These are phyloP conservation scores for Micronycteris hirsuta DNA, from an alignment of 2,113 vertebrate genomes.

Conservation along the genomic window DNA sequence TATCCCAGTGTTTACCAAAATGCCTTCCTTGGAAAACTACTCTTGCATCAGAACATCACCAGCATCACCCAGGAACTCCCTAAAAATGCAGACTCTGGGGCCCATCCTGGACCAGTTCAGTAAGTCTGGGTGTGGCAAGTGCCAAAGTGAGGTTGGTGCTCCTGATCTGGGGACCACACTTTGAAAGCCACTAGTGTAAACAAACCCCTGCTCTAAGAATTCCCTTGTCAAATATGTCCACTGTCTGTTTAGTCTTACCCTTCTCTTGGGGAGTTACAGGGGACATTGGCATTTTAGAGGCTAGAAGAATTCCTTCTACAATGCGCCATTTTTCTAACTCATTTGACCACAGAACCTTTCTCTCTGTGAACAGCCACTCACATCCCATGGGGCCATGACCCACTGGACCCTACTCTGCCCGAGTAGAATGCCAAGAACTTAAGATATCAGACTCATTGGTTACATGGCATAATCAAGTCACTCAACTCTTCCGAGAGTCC, in stretches of 20 bases:
- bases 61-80: background rate
- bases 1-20: background rate
- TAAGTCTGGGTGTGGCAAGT: background rate
- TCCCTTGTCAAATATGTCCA: background rate
- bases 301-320: background rate
- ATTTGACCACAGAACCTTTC: background rate
- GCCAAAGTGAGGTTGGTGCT: background rate
- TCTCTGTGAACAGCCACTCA: background rate
- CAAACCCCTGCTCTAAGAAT: background rate
- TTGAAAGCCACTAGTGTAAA: background rate
- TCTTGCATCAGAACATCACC: background rate
- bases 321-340: background rate
- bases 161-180: background rate
- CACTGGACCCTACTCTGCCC: background rate
- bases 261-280: background rate
- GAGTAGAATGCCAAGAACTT: background rate
- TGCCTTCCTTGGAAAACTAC: background rate
- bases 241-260: background rate
- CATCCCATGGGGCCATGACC: background rate
- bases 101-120: fast-evolving
- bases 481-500: background rate
- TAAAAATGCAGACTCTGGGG: background rate
- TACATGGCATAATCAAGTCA: background rate
- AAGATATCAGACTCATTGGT: background rate
- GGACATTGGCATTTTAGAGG: background rate